A percentile compares a stretch with the other conserved stretches of the same genome.
phyloP scores from a whole-genome alignment of 1,140 invertebrate genomes.

The Pseudomyrmex flavicornis region DNA sequence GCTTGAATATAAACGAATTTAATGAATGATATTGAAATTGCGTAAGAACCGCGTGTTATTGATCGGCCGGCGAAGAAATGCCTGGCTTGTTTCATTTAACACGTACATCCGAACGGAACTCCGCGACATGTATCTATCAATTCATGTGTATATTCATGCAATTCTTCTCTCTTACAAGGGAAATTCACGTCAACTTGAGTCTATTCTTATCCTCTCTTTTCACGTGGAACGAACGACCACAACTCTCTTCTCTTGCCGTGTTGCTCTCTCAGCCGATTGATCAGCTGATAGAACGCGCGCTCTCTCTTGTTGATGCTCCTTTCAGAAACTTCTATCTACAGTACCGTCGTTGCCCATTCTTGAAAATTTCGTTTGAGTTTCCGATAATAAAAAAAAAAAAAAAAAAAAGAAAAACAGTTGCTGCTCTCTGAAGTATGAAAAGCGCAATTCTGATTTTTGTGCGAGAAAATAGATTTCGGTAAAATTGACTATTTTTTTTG shows the following conservation, averaged over 20 bases:
- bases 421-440: background rate
- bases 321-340: slow-evolving; percentile 30
- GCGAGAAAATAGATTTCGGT: background rate
- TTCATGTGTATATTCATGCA: background rate
- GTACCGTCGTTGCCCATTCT: background rate
- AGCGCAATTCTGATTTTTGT: background rate
- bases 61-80: background rate
- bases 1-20: background rate
- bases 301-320: background rate
- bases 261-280: slow-evolving; percentile 53
- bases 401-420: slow-evolving; percentile 8
- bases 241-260: slow-evolving; percentile 6
- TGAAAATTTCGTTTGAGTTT: background rate
- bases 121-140: background rate
- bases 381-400: slow-evolving; percentile 6
- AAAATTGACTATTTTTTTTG: background rate
- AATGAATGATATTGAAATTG: too few species aligned
- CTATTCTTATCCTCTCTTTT: slow-evolving; percentile 46
- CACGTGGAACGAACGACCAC: slow-evolving; percentile 19
- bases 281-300: slow-evolving; percentile 30
- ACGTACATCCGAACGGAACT: background rate
- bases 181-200: slow-evolving; percentile 37
- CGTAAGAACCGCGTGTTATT: background rate
- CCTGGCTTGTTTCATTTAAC: slow-evolving; percentile 4
- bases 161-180: background rate